Base-by-base conservation (phyloP, 2,797 vertebrate species). In the Oryzias dopingdopingensis region DNA sequence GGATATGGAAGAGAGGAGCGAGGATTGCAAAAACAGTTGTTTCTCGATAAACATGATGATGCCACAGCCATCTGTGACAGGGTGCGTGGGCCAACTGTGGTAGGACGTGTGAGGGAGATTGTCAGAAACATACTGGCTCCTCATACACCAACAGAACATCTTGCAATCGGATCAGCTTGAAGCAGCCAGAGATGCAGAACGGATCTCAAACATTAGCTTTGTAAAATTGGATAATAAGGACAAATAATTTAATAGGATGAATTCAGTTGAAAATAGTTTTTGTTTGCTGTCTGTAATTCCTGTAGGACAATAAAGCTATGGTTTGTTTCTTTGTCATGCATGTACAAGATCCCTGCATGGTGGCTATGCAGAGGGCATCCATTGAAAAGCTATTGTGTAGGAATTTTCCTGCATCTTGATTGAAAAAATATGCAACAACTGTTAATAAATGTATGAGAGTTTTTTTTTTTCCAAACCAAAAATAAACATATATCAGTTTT, bases 1-100 rank as follows among this genome's bases (percentile, higher is more conserved):
- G 70, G 72, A 85, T 63, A 61, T 63, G 75, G 79, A 72, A 76
- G 42, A 47, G 71, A 77, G 74, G 79, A 18, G 64, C 67, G 55
- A 74, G 65, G 57, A 83, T 62, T 61, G 80, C 67, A 62, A 86
- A 83, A 86, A 84, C 81, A 76, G 79, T 84, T 82, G 82, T 86
- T 88, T 82, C 78, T 26, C 56, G 78, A 67, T 69, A 69, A 83
- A 87, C 74, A 76, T 63, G 74, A 80, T 64, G 50, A 66, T 77
- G 79, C 68, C 66, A 59, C 62, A 32, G 77, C 79, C 81, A 76
- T 80, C 79, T 84, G 84, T 44, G 75, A 77, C 76, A 74, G 77
- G 75, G 69, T 4, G 65, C 42, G 52, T 69, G 66, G 80, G 80
- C 77, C 79, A 78, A 75, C 63, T 73, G 74, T 73, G 69, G 59